Conservation (phyloP, 2,888 invertebrate species). For the Lymantria monacha region DNA sequence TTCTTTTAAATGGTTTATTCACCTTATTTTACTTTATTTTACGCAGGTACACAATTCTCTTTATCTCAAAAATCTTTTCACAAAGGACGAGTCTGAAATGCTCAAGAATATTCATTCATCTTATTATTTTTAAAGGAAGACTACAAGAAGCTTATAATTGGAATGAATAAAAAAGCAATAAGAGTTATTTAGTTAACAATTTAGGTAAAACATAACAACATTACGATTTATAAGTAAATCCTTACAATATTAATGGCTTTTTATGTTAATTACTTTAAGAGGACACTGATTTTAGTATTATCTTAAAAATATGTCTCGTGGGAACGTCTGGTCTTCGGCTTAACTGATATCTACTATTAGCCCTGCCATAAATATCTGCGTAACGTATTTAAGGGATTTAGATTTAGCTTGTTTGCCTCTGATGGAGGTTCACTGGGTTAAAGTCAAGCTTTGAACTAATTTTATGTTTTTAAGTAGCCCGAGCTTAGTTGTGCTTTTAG, state of each 20-base stretch:
- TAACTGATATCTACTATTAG: conserved; percentile 65
- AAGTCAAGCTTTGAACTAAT: conserved; percentile 46
- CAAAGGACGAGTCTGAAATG: conserved; percentile 64
- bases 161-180: conserved; percentile 18
- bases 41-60: conserved; percentile 55
- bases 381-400: conserved; percentile 75
- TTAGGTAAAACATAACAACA: conserved; percentile 2
- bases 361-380: conserved; percentile 76
- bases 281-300: conserved; percentile 19
- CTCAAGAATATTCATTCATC: conserved; percentile 68
- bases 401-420: conserved; percentile 68
- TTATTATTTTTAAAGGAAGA: conserved; percentile 63
- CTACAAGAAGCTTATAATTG: conserved; percentile 57
- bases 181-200: conserved; percentile 32
- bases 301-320: conserved; percentile 41
- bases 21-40: conserved; percentile 38
- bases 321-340: conserved; percentile 54
- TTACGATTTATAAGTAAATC: too few species aligned
- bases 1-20: conserved; percentile 59
- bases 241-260: too few species aligned
- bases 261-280: background rate
- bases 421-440: conserved; percentile 68
- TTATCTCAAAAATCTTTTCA: conserved; percentile 65
- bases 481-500: conserved; percentile 21
- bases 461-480: conserved; percentile 48